phyloP scores from a whole-genome alignment of 2,797 vertebrate genomes.

The Chloroceryle amazona region DNA sequence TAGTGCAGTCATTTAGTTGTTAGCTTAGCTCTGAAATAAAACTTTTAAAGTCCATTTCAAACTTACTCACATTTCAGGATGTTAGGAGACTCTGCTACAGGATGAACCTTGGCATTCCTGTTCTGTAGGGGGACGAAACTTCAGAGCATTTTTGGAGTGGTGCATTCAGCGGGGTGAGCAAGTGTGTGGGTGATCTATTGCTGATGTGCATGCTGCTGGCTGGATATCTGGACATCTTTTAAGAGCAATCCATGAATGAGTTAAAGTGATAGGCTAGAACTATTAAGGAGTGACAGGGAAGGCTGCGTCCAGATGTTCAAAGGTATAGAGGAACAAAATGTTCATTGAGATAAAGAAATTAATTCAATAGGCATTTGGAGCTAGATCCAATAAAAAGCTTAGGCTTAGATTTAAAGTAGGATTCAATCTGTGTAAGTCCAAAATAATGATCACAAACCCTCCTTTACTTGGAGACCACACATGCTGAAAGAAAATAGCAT shows the following conservation, averaged over 20 bases:
- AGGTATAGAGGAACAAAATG: background rate
- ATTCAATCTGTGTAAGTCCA: background rate
- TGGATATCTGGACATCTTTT: background rate
- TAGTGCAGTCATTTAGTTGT: background rate
- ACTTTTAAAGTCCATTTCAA: background rate
- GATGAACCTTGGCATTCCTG: background rate
- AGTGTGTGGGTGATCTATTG: background rate
- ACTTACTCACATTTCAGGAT: background rate
- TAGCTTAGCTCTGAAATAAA: background rate
- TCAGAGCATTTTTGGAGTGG: background rate
- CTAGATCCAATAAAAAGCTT: constrained; percentile 29
- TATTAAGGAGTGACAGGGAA: accelerated
- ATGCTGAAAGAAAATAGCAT: background rate
- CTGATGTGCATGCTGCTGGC: background rate
- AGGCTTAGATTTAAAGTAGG: constrained; percentile 9
- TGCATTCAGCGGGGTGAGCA: background rate
- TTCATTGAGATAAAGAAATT: background rate
- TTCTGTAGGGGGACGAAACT: background rate
- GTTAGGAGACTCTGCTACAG: background rate
- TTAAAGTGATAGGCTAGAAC: background rate
- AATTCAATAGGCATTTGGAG: background rate
- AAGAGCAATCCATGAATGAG: background rate
- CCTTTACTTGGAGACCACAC: background rate
- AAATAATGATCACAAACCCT: background rate
- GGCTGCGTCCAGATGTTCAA: background rate